Conservation (phyloP, 2,888 invertebrate genomes). For the Parnassius smintheus region DNA sequence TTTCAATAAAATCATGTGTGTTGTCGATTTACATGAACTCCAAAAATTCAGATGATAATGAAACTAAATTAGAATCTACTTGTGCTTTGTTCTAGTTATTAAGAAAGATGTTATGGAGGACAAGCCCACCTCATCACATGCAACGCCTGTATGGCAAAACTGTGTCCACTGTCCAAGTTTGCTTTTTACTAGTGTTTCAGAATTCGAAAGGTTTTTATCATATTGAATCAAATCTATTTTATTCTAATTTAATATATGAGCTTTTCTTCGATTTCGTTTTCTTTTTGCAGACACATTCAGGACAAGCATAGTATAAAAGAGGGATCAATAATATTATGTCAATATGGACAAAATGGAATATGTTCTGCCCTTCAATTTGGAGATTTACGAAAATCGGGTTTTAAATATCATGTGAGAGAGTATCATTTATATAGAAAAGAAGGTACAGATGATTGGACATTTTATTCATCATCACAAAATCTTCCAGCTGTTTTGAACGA, state of each 20-base stretch:
- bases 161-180: constrained; percentile 83
- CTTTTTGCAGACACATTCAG: constrained; percentile 85
- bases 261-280: not conserved
- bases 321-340: constrained; percentile 92
- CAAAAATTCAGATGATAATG: constrained; percentile 35
- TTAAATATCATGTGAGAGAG: constrained; percentile 91
- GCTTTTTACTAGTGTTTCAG: constrained; percentile 78
- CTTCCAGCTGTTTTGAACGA: constrained; percentile 97
- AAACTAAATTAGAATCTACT: constrained; percentile 23
- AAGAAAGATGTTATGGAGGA: constrained; percentile 76
- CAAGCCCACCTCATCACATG: constrained; percentile 55
- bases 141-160: constrained; percentile 80
- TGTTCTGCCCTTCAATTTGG: constrained; percentile 94
- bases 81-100: constrained; percentile 16
- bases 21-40: constrained; percentile 26
- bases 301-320: constrained; percentile 91
- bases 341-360: constrained; percentile 93
- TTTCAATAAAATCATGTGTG: constrained; percentile 29
- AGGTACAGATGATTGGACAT: constrained; percentile 86
- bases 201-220: constrained; percentile 81
- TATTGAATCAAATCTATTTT: constrained; percentile 15
- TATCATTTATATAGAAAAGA: constrained; percentile 76
- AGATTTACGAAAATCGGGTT: constrained; percentile 93
- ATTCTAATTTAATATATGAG: constrained; percentile 2
- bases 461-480: constrained; percentile 95